Conservation (phyloP, 2,113 vertebrate genomes). For the Sula dactylatra region DNA sequence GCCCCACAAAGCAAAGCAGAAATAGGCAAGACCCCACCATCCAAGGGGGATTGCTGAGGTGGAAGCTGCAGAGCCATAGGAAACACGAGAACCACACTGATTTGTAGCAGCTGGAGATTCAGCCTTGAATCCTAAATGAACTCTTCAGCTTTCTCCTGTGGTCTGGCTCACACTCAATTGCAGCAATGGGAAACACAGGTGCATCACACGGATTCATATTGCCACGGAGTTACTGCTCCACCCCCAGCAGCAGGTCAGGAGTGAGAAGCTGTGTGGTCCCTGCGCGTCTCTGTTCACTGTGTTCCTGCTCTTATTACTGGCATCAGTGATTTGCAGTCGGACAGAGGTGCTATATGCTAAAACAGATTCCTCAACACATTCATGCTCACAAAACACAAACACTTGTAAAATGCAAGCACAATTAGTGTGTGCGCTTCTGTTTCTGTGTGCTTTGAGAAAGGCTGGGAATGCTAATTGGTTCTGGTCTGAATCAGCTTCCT, state of each 20-base stretch:
- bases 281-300: accelerated
- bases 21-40: background rate
- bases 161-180: background rate
- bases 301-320: background rate
- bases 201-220: background rate
- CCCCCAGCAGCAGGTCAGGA: accelerated
- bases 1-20: background rate
- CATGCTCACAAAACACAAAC: background rate
- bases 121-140: background rate
- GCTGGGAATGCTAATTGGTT: constrained; percentile 14
- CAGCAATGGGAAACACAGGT: background rate
- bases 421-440: background rate
- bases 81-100: background rate
- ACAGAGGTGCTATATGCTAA: background rate
- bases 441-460: background rate
- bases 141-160: background rate
- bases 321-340: background rate
- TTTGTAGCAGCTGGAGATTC: background rate
- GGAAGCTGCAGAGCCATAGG: background rate
- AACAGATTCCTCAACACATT: background rate
- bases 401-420: background rate
- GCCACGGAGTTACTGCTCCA: background rate
- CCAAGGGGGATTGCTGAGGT: background rate
- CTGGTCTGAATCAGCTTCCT: constrained; percentile 50
- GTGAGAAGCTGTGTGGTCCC: accelerated